These are phyloP conservation scores for Nemoura dubitans DNA, from an alignment of 2,888 invertebrate genomes.

Conservation along the genomic window DNA sequence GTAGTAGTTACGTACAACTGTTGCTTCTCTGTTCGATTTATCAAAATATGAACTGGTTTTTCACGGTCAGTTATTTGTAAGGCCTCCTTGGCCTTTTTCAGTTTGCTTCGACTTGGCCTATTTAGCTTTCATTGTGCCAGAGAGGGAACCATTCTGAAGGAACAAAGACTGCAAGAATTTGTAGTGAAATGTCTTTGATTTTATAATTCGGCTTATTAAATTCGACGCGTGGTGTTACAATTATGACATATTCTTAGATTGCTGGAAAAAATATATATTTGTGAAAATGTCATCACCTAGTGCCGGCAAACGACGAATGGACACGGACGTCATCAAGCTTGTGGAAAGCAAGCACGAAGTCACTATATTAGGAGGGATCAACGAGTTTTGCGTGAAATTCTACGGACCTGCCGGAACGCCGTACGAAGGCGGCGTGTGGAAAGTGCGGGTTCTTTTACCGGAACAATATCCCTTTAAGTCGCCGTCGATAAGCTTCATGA, in stretches of 20 bases:
- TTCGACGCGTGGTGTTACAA: background rate
- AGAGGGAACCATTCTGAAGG: conserved; percentile 7
- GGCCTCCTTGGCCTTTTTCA: background rate
- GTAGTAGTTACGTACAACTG: background rate
- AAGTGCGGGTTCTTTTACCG: conserved; percentile 71
- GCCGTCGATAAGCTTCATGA: conserved; percentile 73
- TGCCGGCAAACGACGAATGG: conserved; percentile 72
- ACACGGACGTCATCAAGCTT: conserved; percentile 72
- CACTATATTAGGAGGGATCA: conserved; percentile 68
- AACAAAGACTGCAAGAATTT: background rate
- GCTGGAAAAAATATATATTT: background rate
- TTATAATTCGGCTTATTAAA: background rate
- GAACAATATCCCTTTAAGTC: conserved; percentile 76
- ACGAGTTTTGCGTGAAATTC: conserved; percentile 73
- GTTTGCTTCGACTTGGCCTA: background rate
- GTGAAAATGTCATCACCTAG: conserved; percentile 68
- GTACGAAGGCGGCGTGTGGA: conserved; percentile 73
- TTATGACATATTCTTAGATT: background rate
- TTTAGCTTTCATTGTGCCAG: conserved; percentile 7
- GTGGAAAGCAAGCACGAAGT: conserved; percentile 73
- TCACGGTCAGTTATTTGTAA: background rate
- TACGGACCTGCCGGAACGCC: conserved; percentile 69
- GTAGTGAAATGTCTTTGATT: background rate
- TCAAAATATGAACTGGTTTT: background rate
- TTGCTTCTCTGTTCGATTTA: background rate